Base-by-base conservation (phyloP, 2,888 invertebrate genomes). In the Busseola fusca region DNA sequence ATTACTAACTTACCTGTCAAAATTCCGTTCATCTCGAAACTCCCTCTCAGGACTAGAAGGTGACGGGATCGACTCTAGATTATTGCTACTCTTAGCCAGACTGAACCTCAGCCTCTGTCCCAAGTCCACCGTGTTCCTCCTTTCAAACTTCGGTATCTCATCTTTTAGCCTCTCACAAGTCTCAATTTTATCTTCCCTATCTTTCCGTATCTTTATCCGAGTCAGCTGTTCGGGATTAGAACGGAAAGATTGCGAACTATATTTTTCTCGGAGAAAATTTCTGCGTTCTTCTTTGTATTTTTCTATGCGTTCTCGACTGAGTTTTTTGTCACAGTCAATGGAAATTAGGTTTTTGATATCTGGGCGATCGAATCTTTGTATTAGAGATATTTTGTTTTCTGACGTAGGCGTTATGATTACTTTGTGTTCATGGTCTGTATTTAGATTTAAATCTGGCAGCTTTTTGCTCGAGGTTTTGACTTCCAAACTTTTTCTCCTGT, bases 241-340 rank as follows among this genome's bases (percentile, higher is more conserved):
- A 64, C 97, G 96, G 74, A 98, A 97, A 16, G 98, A 97, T 83
- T 98, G 98, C 1, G 98, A 97, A 78, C 98, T 97, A 90, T 98
- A 98, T 90, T 98, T 97, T 91, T 98, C 98, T 80, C 85, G 14
- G 0, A 98, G 84, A 6, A 84, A 85, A 10, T 84, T 79, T 58
- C 85, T 71, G 0, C 85, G 48, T 66, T 85, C 85, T 14, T 85
- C 85, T 71, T 85, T 85, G 3, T 85, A 85, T 89, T 97, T 97
- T 91, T 98, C 98, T 81, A 98, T 85, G 60, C 98, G 94, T 88
- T 98, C 98, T 62, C 98, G 95, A 86, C 97, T 97, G 34, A 97
- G 89, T 75, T 97, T 97, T 69, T 96, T 96, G 12, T 96, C 94
- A 0, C 96, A 92, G 34, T 96, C 96, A 64, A 93, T 85, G 0